Percentiles rank a stretch among this genome's conserved stretches.
Evolutionary conservation across 2,888 invertebrate species (phyloP).

Genomic region (Sipha maydis): DNA sequence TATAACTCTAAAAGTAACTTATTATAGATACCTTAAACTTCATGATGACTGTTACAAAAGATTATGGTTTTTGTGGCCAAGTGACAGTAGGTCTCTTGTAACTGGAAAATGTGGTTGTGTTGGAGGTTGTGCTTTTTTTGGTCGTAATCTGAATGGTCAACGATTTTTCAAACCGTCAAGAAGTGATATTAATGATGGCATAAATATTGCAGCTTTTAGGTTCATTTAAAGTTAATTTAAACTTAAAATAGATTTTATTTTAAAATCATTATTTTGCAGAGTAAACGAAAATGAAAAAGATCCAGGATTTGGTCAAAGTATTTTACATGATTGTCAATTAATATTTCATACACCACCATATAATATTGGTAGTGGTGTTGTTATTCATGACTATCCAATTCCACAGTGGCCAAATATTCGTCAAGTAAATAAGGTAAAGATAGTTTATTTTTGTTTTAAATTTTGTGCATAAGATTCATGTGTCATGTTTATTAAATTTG

Average conservation of each 20-base stretch:
- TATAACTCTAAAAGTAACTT: not conserved
- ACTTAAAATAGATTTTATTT: not conserved
- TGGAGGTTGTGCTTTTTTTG: slow-evolving; percentile 95
- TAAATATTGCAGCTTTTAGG: slow-evolving; percentile 83
- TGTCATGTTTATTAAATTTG: not conserved
- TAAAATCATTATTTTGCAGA: slow-evolving; percentile 67
- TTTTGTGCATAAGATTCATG: not conserved
- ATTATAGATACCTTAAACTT: slow-evolving; percentile 74
- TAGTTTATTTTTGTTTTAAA: not conserved
- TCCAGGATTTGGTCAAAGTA: slow-evolving; percentile 93
- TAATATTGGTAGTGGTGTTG: slow-evolving; percentile 76
- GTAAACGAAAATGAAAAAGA: slow-evolving; percentile 82
- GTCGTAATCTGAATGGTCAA: slow-evolving; percentile 87
- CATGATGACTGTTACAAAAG: slow-evolving; percentile 88
- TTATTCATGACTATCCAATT: slow-evolving; percentile 65
- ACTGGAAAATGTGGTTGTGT: slow-evolving; percentile 91
- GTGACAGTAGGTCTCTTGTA: slow-evolving; percentile 71
- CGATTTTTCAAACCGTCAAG: slow-evolving; percentile 88
- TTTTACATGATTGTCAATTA: slow-evolving; percentile 85
- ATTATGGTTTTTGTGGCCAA: slow-evolving; percentile 94
- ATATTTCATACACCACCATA: slow-evolving; percentile 93
- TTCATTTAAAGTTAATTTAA: slow-evolving; percentile 66
- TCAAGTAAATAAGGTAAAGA: slow-evolving; percentile 49
- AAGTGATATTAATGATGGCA: slow-evolving; percentile 82
- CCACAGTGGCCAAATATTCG: slow-evolving; percentile 62